Conservation (phyloP, 2,797 vertebrate species). For the Graptemys geographica region DNA sequence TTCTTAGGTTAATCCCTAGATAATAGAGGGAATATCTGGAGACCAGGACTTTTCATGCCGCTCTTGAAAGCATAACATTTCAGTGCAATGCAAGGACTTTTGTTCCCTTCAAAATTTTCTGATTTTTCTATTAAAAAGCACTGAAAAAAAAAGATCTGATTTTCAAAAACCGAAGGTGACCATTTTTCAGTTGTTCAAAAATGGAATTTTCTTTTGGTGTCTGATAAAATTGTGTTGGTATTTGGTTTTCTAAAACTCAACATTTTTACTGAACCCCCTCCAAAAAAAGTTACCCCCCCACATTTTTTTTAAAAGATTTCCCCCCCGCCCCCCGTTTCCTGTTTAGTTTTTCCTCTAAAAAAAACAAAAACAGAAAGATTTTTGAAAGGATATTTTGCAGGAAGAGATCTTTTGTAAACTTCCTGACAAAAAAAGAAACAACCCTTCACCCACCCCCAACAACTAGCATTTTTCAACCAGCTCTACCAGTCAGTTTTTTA, state of each 20-base stretch:
- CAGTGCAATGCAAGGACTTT: too few species aligned
- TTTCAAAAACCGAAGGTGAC: background rate
- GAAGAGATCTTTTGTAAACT: too few species aligned
- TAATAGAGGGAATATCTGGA: background rate
- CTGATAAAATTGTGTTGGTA: background rate
- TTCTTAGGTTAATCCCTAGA: background rate
- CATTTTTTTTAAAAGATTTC: background rate
- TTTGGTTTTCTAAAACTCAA: background rate
- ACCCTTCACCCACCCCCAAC: too few species aligned
- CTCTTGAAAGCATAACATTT: too few species aligned
- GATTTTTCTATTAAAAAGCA: background rate
- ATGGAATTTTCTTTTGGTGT: too few species aligned
- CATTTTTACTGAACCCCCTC: too few species aligned
- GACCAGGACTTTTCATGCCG: background rate
- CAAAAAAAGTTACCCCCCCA: too few species aligned
- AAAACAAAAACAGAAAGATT: too few species aligned
- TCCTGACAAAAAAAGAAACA: background rate
- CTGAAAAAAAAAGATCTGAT: background rate
- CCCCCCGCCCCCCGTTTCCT: too few species aligned
- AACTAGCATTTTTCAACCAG: background rate
- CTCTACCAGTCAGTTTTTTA: background rate
- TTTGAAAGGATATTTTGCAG: too few species aligned
- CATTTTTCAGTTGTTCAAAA: background rate
- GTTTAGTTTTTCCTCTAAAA: too few species aligned
- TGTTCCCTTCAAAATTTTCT: background rate